phyloP scores from a whole-genome alignment of 2,888 invertebrate genomes.

The Cataglyphis altisquamis region DNA sequence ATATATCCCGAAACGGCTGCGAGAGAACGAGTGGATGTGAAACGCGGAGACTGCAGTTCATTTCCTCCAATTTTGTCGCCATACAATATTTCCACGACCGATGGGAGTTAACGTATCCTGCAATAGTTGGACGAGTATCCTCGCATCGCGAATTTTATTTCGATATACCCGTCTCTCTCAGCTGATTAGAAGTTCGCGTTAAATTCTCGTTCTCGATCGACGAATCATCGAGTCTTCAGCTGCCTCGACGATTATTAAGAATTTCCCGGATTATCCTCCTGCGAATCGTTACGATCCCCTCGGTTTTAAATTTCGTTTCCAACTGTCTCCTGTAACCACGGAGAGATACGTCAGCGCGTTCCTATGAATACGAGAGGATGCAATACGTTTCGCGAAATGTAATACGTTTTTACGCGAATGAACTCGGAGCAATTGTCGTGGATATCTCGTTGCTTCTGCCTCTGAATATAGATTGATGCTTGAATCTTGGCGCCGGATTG shows the following conservation, averaged over 20 bases:
- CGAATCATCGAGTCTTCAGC: conserved; percentile 3
- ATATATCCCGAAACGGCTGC: not conserved
- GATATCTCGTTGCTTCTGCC: not conserved
- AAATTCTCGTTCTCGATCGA: conserved; percentile 11
- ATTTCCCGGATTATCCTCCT: not conserved
- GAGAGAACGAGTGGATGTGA: not conserved
- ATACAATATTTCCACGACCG: conserved; percentile 24
- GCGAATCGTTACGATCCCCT: not conserved
- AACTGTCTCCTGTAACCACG: not conserved
- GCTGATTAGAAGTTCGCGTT: not conserved
- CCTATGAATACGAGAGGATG: not conserved
- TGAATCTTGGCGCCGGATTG: conserved; percentile 16
- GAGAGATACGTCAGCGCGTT: not conserved
- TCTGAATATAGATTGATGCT: conserved; percentile 23
- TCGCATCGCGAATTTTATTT: not conserved
- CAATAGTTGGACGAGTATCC: conserved; percentile 12
- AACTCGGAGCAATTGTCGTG: not conserved
- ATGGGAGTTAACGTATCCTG: conserved; percentile 19
- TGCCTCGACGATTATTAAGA: conserved; percentile 18
- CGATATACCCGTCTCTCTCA: not conserved
- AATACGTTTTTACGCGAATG: not conserved
- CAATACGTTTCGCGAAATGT: not conserved
- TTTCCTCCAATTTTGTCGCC: conserved; percentile 32
- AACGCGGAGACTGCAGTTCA: not conserved
- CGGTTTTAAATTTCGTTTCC: conserved; percentile 15